Evolutionary conservation across 37 sponge, comb jelly and placozoan species (phyloP), one percentile per base, ranked within the genome.

Genomic region (Oscarella lobularis): DNA sequence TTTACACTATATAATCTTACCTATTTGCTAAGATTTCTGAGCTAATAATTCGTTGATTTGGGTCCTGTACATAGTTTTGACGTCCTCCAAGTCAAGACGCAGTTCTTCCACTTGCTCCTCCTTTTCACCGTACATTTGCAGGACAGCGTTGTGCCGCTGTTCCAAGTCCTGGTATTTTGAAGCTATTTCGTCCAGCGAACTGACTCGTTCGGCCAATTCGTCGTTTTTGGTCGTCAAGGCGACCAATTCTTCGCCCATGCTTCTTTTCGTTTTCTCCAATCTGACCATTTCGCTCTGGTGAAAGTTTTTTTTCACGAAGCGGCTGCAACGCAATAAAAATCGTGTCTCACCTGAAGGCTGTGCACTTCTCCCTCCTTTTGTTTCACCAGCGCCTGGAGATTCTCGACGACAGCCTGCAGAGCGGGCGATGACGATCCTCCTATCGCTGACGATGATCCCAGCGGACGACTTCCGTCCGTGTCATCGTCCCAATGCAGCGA

Each of bases 81-180:
- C 74, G 75, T 98, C 99, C 39, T 81, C 37, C 0, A 98, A 84
- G 76, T 98, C 99, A 38, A 98, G 67, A 68, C 74, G 91, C 30
- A 98, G 83, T 75, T 98, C 99, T 37, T 98, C 87, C 6, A 85
- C 87, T 74, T 91, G 86, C 55, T 98, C 99, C 31, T 84, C 88
- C 75, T 90, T 98, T 84, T 98, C 99, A 29, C 99, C 99, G 76
- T 89, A 98, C 99, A 98, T 98, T 67, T 90, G 92, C 3, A 98
- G 86, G 65, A 94, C 60, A 2, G 99, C 80, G 30, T 93, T 88
- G 39, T 98, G 78, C 2, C 94, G 89, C 66, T 81, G 81, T 33
- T 80, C 66, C 66, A 98, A 41, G 68, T 94, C 89, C 90, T n/a
- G 14, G 29, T 34, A 3, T 4, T 32, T 27, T 32, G 3, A 75